Evolutionary conservation across 1,140 invertebrate genomes (phyloP).

Genomic region (Linepithema humile): DNA sequence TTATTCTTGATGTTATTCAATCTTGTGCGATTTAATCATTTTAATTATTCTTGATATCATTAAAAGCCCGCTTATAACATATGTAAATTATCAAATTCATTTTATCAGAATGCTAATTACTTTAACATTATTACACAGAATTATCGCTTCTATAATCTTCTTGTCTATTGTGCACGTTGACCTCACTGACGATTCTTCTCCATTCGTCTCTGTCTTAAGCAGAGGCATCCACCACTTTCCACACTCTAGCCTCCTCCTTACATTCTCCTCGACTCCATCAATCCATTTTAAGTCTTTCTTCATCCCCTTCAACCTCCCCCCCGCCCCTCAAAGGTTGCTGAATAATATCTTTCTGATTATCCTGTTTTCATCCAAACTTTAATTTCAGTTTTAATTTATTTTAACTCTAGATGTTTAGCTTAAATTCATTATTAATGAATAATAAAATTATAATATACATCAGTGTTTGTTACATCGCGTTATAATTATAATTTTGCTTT

Average conservation of each 20-base stretch:
- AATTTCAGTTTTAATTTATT: not conserved
- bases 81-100: not conserved
- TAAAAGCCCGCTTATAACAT: not conserved
- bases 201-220: constrained; percentile 37
- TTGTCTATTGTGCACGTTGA: constrained; percentile 18
- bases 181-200: constrained; percentile 15
- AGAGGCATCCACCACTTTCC: constrained; percentile 15
- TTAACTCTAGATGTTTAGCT: not conserved
- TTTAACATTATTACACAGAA: not conserved
- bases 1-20: too few relatives aligned
- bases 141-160: constrained; percentile 16
- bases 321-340: too few relatives aligned
- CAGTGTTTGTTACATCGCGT: not conserved
- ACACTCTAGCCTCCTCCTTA: not conserved
- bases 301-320: not conserved
- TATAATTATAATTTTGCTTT: not conserved
- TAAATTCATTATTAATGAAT: not conserved
- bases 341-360: not conserved
- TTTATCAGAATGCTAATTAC: not conserved
- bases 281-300: not conserved
- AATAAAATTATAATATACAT: not conserved
- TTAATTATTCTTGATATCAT: not conserved
- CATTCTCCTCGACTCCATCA: not conserved
- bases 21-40: too few relatives aligned
- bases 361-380: not conserved